phyloP scores from a whole-genome alignment of 2,797 vertebrate species.

The Tragelaphus oryx region DNA sequence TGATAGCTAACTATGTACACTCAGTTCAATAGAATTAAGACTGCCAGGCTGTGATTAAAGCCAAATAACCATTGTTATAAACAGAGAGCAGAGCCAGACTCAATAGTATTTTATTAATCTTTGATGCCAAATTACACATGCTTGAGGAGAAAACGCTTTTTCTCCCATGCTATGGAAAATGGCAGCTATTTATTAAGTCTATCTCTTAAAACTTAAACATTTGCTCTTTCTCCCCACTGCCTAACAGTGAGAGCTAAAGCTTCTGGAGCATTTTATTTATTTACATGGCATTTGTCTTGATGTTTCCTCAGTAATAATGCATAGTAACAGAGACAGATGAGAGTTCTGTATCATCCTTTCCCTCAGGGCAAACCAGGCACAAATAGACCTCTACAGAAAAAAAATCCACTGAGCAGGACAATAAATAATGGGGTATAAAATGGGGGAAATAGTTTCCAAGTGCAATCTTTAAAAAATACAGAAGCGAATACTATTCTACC shows the following conservation, averaged over 20 bases:
- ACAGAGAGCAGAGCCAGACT: not conserved
- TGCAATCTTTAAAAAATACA: slow-evolving; percentile 28
- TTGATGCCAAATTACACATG: slow-evolving; percentile 12
- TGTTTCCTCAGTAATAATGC: slow-evolving; percentile 62
- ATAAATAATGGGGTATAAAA: slow-evolving; percentile 54
- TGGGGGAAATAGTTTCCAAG: not conserved
- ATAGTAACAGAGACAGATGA: slow-evolving; percentile 56
- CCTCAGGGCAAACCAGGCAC: slow-evolving; percentile 28
- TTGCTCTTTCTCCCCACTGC: not conserved
- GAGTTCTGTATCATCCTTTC: slow-evolving; percentile 53
- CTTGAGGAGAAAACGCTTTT: slow-evolving; percentile 35
- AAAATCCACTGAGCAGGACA: not conserved
- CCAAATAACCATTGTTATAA: not conserved
- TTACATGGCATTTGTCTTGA: slow-evolving; percentile 71
- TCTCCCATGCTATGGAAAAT: slow-evolving; percentile 18
- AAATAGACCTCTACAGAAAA: slow-evolving; percentile 42
- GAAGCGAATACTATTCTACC: not conserved
- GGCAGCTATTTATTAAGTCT: slow-evolving; percentile 43
- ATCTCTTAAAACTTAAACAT: slow-evolving; percentile 53
- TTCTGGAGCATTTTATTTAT: slow-evolving; percentile 64
- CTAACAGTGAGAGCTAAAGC: slow-evolving; percentile 39
- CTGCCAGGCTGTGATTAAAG: slow-evolving; percentile 30
- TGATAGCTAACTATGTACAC: not conserved
- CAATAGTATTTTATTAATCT: slow-evolving; percentile 18
- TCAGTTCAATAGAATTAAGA: slow-evolving; percentile 18